Evolutionary conservation across 2,797 vertebrate species (phyloP).

Genomic region (Trematomus bernacchii): DNA sequence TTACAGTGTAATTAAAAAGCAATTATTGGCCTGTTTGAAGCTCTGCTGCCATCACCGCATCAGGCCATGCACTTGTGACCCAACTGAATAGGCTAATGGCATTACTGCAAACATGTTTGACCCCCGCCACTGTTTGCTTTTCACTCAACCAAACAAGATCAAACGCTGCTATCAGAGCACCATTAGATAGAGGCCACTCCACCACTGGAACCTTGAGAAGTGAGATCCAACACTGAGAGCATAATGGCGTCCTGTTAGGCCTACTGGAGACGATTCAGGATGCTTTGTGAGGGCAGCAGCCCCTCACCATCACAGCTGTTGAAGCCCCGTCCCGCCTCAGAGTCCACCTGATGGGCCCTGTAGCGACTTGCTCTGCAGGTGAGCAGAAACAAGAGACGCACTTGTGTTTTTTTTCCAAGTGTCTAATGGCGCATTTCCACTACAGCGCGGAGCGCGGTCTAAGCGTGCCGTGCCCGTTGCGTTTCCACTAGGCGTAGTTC

Average conservation of each 20-base stretch:
- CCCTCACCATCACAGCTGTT: not conserved
- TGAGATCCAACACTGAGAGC: constrained; percentile 38
- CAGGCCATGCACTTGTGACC: constrained; percentile 50
- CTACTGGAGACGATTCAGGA: constrained; percentile 25
- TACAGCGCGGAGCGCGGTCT: no score
- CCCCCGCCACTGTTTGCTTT: constrained; percentile 57
- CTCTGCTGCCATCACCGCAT: constrained; percentile 25
- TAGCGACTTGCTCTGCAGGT: constrained; percentile 75
- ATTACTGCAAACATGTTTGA: constrained; percentile 54
- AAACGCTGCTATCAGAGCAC: constrained; percentile 66
- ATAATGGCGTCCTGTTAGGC: constrained; percentile 9
- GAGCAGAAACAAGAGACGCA: constrained; percentile 80
- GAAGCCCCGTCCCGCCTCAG: constrained; percentile 3
- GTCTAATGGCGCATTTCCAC: constrained; percentile 48
- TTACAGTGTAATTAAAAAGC: constrained; percentile 52
- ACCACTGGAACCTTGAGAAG: constrained; percentile 38
- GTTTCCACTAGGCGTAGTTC: no score
- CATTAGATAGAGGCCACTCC: constrained; percentile 48
- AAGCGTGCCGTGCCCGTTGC: no score
- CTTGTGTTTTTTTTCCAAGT: constrained; percentile 52
- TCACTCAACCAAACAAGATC: constrained; percentile 68
- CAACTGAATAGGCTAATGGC: constrained; percentile 62
- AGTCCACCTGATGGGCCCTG: constrained; percentile 60
- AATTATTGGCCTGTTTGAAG: constrained; percentile 49
- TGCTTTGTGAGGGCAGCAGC: constrained; percentile 13